A percentile compares a stretch with the other conserved stretches of the same genome.
Conservation (phyloP, 2,888 invertebrate genomes). For the Mesorhabditis belari region DNA sequence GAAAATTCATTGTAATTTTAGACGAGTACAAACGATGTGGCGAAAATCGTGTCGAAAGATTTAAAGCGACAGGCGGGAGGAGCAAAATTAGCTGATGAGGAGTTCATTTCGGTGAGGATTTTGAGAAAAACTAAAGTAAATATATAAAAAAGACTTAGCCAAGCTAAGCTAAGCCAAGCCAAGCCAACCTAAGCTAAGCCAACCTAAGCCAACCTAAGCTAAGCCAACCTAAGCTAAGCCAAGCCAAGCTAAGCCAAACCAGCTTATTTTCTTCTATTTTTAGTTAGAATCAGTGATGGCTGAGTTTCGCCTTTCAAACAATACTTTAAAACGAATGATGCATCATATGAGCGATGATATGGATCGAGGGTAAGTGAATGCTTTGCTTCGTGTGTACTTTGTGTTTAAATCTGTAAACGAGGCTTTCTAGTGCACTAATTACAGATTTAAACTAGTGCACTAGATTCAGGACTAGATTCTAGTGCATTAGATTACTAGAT, state of each 20-base stretch:
- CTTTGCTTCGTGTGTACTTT: no score
- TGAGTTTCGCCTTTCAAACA: constrained; percentile 47
- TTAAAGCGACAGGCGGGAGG: constrained; percentile 6
- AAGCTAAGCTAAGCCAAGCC: neutral
- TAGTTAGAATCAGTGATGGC: constrained; percentile 42
- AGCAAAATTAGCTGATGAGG: constrained; percentile 4
- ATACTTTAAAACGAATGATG: constrained; percentile 44
- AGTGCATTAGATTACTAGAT: no score
- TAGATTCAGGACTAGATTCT: no score
- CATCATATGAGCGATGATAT: constrained; percentile 41
- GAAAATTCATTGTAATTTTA: neutral
- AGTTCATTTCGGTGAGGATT: constrained; percentile 7
- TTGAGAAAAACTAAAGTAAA: neutral
- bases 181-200: no score
- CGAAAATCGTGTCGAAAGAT: constrained; percentile 5
- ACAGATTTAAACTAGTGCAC: no score
- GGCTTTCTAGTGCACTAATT: no score
- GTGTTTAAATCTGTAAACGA: no score
- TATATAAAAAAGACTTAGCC: neutral
- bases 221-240: no score
- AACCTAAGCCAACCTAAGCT: no score
- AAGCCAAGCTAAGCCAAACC: no score
- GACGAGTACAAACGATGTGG: constrained; percentile 1
- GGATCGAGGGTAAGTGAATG: constrained; percentile 22
- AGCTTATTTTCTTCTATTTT: constrained; percentile 7